phyloP scores from a whole-genome alignment of 2,797 vertebrate genomes.

The Crenichthys baileyi region DNA sequence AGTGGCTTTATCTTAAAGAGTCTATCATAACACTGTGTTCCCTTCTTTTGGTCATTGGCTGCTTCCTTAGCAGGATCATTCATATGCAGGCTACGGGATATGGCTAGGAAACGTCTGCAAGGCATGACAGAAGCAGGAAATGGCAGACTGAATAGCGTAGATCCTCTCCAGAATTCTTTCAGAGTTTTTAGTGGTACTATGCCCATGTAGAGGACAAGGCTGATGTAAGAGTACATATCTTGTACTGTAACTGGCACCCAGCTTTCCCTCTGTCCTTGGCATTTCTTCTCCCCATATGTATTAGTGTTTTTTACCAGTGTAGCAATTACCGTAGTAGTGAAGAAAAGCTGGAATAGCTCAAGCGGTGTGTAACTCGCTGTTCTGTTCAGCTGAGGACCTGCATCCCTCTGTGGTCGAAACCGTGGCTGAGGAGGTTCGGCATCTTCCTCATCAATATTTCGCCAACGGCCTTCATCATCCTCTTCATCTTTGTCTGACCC shows the following conservation, averaged over 20 bases:
- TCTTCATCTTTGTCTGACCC: neutral
- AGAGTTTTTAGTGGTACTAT: conserved; percentile 61
- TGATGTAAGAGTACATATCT: conserved; percentile 66
- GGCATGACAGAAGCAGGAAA: conserved; percentile 66
- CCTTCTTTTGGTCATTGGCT: conserved; percentile 56
- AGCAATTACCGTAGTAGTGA: conserved; percentile 55
- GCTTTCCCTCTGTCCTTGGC: conserved; percentile 32
- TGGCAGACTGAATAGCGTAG: conserved; percentile 53
- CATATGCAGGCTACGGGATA: conserved; percentile 62
- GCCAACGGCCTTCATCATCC: conserved; percentile 43
- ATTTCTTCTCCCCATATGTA: conserved; percentile 43
- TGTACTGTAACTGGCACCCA: conserved; percentile 44
- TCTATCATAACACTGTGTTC: conserved; percentile 49
- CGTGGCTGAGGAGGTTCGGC: conserved; percentile 41
- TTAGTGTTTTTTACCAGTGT: conserved; percentile 67
- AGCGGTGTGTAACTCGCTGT: conserved; percentile 61
- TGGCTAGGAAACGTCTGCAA: conserved; percentile 53
- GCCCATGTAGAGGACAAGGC: conserved; percentile 70
- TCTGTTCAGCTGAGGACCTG: conserved; percentile 62
- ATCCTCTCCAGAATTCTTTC: conserved; percentile 63
- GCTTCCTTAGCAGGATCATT: conserved; percentile 53
- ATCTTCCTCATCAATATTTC: conserved; percentile 51
- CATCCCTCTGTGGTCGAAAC: conserved; percentile 59
- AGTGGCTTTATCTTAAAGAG: conserved; percentile 71
- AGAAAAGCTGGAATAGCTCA: conserved; percentile 68